These are phyloP conservation scores for Ormyrus labotus DNA, from an alignment of 2,888 invertebrate genomes.

Conservation along the genomic window DNA sequence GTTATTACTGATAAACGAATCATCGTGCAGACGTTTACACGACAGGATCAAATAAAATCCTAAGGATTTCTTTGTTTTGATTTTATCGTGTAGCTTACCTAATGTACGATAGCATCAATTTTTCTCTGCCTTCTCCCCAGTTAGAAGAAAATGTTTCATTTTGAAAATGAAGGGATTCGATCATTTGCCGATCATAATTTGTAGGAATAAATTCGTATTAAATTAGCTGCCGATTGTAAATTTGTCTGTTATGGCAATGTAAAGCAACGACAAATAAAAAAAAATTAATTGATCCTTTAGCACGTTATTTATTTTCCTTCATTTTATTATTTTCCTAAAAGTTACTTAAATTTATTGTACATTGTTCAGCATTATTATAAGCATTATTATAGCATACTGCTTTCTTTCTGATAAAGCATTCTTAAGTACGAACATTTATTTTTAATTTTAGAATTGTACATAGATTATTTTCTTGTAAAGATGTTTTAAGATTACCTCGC, in stretches of 20 bases:
- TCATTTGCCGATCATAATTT: constrained; percentile 14
- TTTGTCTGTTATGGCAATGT: constrained; percentile 35
- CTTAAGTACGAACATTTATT: too few species aligned
- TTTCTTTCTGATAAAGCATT: too few species aligned
- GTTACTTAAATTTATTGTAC: too few species aligned
- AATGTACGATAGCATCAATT: neutral
- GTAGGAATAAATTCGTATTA: constrained; percentile 39
- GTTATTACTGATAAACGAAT: neutral
- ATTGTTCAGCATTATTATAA: too few species aligned
- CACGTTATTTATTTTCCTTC: too few species aligned
- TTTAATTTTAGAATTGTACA: too few species aligned
- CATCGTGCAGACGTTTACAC: constrained; percentile 6
- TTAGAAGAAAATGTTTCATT: constrained; percentile 19
- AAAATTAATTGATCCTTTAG: neutral
- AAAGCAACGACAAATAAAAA: constrained; percentile 15
- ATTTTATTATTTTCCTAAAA: too few species aligned
- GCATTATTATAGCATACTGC: too few species aligned
- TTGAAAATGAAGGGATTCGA: constrained; percentile 20
- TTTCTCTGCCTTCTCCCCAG: constrained; percentile 47
- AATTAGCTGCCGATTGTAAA: constrained; percentile 43
- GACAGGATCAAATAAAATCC: neutral
- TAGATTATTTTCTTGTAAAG: too few species aligned
- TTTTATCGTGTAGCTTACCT: constrained; percentile 16
- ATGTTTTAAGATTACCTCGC: too few species aligned
- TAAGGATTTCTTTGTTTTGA: neutral